phyloP scores from a whole-genome alignment of 2,113 vertebrate species.

The Passer domesticus region DNA sequence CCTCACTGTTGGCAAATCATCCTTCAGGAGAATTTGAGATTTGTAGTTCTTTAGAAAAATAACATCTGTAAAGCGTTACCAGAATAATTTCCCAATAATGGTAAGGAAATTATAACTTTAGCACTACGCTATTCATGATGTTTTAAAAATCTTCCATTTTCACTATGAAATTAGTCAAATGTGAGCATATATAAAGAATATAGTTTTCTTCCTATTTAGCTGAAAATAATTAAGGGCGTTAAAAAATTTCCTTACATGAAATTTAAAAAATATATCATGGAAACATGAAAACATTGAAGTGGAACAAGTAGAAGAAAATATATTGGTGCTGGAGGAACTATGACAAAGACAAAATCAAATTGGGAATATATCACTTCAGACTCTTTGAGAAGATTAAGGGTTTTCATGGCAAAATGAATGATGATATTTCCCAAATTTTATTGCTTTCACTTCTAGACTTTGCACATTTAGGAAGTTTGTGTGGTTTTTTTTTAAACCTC shows the following conservation, averaged over 20 bases:
- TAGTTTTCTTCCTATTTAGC: background rate
- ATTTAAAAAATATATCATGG: background rate
- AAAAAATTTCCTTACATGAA: background rate
- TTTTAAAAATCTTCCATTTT: background rate
- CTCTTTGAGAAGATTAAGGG: background rate
- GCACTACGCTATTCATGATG: background rate
- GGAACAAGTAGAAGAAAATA: background rate
- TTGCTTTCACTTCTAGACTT: background rate
- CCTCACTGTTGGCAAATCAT: background rate
- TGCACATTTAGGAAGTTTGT: background rate
- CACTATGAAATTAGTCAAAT: background rate
- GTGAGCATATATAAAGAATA: background rate
- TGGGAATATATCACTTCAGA: background rate
- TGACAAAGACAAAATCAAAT: background rate
- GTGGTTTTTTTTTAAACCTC: background rate
- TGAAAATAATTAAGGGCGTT: background rate
- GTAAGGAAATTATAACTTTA: background rate
- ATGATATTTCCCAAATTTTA: background rate
- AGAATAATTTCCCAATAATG: conserved; percentile 3
- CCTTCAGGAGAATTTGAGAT: background rate
- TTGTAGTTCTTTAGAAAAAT: background rate
- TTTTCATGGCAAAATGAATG: background rate
- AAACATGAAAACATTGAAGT: background rate
- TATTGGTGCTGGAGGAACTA: background rate
- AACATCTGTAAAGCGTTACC: conserved; percentile 5